These are phyloP conservation scores for Calcarius lapponicus DNA, from an alignment of 2,797 vertebrate species.

Conservation along the genomic window DNA sequence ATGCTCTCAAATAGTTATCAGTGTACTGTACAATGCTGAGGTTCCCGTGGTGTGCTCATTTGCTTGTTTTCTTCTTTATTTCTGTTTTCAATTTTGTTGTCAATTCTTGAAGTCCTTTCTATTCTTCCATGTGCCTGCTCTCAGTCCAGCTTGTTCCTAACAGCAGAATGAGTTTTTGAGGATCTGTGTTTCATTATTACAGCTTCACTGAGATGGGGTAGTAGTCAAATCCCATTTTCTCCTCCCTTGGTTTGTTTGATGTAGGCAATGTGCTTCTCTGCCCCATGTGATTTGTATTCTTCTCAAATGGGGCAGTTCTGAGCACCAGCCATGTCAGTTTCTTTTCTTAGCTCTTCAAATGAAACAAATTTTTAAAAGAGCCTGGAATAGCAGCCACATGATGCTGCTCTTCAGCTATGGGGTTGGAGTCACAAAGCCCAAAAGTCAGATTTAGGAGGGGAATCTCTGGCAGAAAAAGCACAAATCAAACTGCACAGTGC, in stretches of 20 bases:
- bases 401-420: background rate
- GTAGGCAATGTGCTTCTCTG: background rate
- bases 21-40: background rate
- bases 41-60: background rate
- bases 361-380: background rate
- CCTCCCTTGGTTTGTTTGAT: background rate
- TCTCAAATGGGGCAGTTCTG: background rate
- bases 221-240: background rate
- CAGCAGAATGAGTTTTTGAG: background rate
- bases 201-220: background rate
- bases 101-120: background rate
- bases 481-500: background rate
- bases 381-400: background rate
- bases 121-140: background rate
- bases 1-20: constrained; percentile 32
- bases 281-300: background rate
- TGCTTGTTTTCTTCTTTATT: rapidly evolving
- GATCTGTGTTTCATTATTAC: background rate
- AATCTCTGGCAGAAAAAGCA: background rate
- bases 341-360: background rate
- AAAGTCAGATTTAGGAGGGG: background rate
- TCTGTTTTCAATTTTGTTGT: background rate
- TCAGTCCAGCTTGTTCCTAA: background rate
- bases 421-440: background rate
- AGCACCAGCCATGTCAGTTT: background rate